Base-by-base conservation (phyloP, 2,797 vertebrate species). In the Buceros bicornis region DNA sequence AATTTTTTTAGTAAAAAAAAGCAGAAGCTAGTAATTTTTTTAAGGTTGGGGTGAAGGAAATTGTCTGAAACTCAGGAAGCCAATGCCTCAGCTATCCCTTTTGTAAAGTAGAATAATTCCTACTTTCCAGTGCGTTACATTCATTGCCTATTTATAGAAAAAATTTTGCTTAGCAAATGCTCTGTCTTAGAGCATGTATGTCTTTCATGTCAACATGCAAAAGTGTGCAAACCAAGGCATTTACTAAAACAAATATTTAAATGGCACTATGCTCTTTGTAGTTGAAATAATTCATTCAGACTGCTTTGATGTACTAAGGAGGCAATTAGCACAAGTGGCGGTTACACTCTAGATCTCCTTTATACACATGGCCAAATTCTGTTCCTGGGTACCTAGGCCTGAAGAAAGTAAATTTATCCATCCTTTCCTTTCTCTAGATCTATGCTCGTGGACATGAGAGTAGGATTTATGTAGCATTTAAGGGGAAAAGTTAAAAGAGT, bases 391-490 rank as follows among this genome's bases (percentile, higher is more conserved):
- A 25, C 17, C 19, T 74, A 40, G 33, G 8, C 5, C 11, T 82
- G 37, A 43, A 85, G 5, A 33, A 43, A 85, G 5, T 12, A 53
- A 82, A 80, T 60, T 28, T 16, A 57, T 19, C 26, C 51, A 6
- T 69, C 20, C 13, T 78, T 2, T 24, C 70, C 51, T 53, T 73
- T 53, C 20, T n/a, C 19, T 60, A 28, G 16, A 35, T 69, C 45
- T 72, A 0, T 2, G 0, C 10, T 53, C 50, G 8, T 53, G 20
- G n/a, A 37, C 5, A 2, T 13, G 5, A 48, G 7, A 87, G 18
- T 6, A 57, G 10, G n/a, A 40, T 45, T 53, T 64, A 71, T 20
- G 47, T 19, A 21, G 47, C 5, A 13, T 73, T 6, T 18, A 42
- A 54, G 35, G 14, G 12, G 12, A 19, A 45, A 62, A 48, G 2